Evolutionary conservation across 2,888 invertebrate species (phyloP), one percentile per base, ranked within the genome.

Genomic region (Schizotus pectinicornis): DNA sequence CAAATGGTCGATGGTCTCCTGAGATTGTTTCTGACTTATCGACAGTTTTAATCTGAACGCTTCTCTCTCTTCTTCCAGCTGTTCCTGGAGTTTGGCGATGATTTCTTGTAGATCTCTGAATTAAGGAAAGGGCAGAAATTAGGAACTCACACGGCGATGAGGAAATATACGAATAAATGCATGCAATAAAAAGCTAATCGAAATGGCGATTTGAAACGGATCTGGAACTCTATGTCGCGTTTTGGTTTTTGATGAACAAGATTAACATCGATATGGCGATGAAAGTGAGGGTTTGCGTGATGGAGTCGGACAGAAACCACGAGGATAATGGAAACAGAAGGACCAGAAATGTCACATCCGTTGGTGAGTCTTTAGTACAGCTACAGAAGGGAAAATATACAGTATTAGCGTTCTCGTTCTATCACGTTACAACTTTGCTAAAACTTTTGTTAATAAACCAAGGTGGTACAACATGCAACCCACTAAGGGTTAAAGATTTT

Each of bases 1-100:
- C 60, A 86, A 75, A 72, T 86, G 85, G 43, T 86, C 86, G 6
- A 86, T 80, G 54, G 85, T 77, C 45, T 73, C 83, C 70, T 81
- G 82, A 1, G 82, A 78, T 22, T 82, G 81, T 37, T 82, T 81
- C 63, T 85, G 84, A 38, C 77, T 71, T 56, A 82, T 79, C 63
- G 80, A 77, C 48, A 73, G 60, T 54, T 78, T 74, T 34, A 71
- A 56, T 65, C 77, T 69, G 43, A 73, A 73, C 12, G 74, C 70
- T 51, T 77, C 76, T 31, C 70, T 59, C 59, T 79, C 79, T 49
- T 76, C 73, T 52, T 77, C 76, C 42, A 74, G 73, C 42, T 75
- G 74, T 38, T 75, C 72, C 57, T 77, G 72, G 36, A 78, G 65
- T 54, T 74, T 71, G 49, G 69, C 67, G 32, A 78, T 69, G 35